Evolutionary conservation across 2,113 vertebrate species (phyloP), one percentile per base, ranked within the genome.

Genomic region (Sinocyclocheilus anshuiensis): DNA sequence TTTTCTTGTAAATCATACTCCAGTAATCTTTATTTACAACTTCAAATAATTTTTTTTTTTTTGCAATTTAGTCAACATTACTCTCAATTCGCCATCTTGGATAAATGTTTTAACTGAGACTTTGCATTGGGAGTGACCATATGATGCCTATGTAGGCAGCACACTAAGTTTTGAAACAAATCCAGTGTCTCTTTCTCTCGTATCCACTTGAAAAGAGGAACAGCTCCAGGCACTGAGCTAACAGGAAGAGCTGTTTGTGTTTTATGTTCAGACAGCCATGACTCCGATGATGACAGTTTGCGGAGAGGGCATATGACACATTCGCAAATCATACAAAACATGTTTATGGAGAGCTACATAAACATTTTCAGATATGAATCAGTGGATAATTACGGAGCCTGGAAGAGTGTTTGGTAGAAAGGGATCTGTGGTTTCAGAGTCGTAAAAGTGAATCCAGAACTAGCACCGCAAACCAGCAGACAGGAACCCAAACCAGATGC

Each of bases 381-480:
- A 48, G 59, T 67, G 39, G 59, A 29, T 65, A 45, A 59, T n/a
- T 33, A 39, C 22, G 20, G 24, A 79, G 33, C 15, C 55, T 13
- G 10, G 45, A 77, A 77, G 33, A 61, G 77, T 57, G 59, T 26
- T 67, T 42, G 77, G 18, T 11, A 78, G 53, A 78, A 36, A 59
- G 4, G 26, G 26, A 39, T 59, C 26, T 81, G 77, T 80, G 36
- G 77, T 80, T 80, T 42, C 16, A 80, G 79, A 63, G 65, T 26
- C 8, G n/a, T 80, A 80, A 81, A 67, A 67, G 79, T 63, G 12
- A 67, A 67, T 65, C 42, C 16, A 77, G 74, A 77, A 77, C n/a
- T 76, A 81, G 61, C 79, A 81, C 79, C 61, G 15, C 61, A 81
- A 81, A 81, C 79, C 61, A 81, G 61, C 79, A 67, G 61, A 81